These are phyloP conservation scores for Sebastiscus tertius DNA, from an alignment of 2,797 vertebrate genomes.

Conservation along the genomic window DNA sequence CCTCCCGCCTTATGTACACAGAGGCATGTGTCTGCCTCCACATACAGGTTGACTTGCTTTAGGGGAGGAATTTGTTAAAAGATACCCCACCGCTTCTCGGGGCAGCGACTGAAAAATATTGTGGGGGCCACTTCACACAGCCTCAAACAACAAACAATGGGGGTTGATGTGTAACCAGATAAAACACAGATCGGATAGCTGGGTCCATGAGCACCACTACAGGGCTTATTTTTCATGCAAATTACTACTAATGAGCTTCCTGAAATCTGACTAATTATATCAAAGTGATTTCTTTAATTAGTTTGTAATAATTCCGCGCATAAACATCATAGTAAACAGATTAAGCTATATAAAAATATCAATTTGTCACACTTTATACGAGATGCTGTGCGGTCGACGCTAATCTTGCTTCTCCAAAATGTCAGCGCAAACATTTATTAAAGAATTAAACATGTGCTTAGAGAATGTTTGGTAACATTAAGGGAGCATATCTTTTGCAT, in stretches of 20 bases:
- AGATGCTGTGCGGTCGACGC: constrained; percentile 64
- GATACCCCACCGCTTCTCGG: constrained; percentile 77
- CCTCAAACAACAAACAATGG: constrained; percentile 82
- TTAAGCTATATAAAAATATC: constrained; percentile 83
- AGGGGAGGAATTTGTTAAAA: constrained; percentile 82
- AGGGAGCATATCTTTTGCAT: constrained; percentile 50
- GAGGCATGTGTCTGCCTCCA: constrained; percentile 74
- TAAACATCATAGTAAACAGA: constrained; percentile 84
- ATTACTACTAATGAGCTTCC: constrained; percentile 85
- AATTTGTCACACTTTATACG: constrained; percentile 83
- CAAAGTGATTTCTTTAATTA: constrained; percentile 84
- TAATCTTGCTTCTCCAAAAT: constrained; percentile 77
- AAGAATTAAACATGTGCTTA: constrained; percentile 76
- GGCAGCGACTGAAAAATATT: constrained; percentile 81
- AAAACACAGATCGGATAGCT: constrained; percentile 78
- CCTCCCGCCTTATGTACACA: constrained; percentile 78
- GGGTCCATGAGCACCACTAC: constrained; percentile 77
- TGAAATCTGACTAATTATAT: constrained; percentile 85
- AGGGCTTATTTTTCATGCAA: constrained; percentile 85
- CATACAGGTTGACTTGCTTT: constrained; percentile 82
- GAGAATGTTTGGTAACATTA: constrained; percentile 69
- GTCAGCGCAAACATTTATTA: constrained; percentile 76
- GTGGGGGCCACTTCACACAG: constrained; percentile 80
- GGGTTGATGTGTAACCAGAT: constrained; percentile 83
- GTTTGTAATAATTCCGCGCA: constrained; percentile 81